Conservation (phyloP, 1,140 invertebrate genomes). For the Tetramorium simillimum region DNA sequence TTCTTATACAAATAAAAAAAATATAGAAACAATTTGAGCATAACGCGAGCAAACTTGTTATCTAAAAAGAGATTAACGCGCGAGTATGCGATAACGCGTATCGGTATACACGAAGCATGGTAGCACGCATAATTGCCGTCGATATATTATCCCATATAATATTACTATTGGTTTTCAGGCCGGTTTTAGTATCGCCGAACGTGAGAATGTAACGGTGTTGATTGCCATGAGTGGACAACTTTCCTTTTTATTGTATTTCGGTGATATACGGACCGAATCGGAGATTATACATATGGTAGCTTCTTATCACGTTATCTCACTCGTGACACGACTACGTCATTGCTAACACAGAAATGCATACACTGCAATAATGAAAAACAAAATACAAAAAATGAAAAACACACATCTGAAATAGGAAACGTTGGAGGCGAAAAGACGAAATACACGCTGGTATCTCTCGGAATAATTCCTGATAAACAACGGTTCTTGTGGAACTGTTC, state of each 20-base stretch:
- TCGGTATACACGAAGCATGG: neutral
- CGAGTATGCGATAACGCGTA: neutral
- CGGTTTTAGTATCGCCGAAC: neutral
- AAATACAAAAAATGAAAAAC: neutral
- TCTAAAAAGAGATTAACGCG: neutral
- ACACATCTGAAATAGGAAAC: neutral
- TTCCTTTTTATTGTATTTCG: neutral
- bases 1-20: neutral
- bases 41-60: neutral
- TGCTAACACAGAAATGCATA: neutral
- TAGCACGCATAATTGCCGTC: neutral
- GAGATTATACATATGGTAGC: neutral
- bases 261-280: neutral
- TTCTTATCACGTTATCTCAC: neutral
- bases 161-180: neutral
- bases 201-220: neutral
- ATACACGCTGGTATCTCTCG: neutral
- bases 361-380: neutral
- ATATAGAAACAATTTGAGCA: neutral
- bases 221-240: neutral
- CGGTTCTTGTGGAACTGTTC: neutral
- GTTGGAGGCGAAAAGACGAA: too few relatives aligned
- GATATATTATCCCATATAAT: neutral
- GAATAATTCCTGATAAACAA: neutral
- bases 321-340: neutral